phyloP scores from a whole-genome alignment of 2,113 vertebrate genomes.

The Gobius niger region DNA sequence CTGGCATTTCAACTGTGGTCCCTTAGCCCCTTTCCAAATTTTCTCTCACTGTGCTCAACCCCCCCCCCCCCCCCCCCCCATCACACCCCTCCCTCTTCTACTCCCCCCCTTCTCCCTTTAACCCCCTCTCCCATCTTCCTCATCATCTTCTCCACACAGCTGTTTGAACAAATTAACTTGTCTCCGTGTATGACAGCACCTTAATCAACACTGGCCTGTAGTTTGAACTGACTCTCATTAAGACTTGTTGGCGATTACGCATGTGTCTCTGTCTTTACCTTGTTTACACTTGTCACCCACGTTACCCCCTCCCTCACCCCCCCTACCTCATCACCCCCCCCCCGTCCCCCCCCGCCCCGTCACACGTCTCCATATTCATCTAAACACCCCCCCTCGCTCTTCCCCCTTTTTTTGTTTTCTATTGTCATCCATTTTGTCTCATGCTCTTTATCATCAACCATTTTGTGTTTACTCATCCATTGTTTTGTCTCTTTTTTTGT shows the following conservation, averaged over 20 bases:
- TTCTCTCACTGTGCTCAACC: constrained; percentile 10
- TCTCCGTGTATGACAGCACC: constrained; percentile 54
- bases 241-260: constrained; percentile 61
- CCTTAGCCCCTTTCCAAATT: constrained; percentile 24
- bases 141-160: constrained; percentile 37
- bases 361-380: constrained; percentile 53
- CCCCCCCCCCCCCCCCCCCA: background rate
- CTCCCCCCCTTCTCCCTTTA: constrained; percentile 7
- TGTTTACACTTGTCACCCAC: constrained; percentile 63
- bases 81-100: background rate
- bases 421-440: constrained; percentile 70
- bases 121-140: constrained; percentile 11
- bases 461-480: constrained; percentile 74
- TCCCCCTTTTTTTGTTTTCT: background rate
- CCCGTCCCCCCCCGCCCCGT: constrained; percentile 38
- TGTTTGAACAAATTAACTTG: constrained; percentile 56
- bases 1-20: constrained; percentile 31
- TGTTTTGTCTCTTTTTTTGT: constrained; percentile 69
- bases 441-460: constrained; percentile 71
- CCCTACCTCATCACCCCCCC: constrained; percentile 34
- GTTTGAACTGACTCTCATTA: constrained; percentile 61
- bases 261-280: constrained; percentile 65
- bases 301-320: constrained; percentile 26
- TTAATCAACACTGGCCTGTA: constrained; percentile 60
- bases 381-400: constrained; percentile 6